Evolutionary conservation across 2,113 vertebrate species (phyloP), one percentile per base, ranked within the genome.

Genomic region (Bos taurus): DNA sequence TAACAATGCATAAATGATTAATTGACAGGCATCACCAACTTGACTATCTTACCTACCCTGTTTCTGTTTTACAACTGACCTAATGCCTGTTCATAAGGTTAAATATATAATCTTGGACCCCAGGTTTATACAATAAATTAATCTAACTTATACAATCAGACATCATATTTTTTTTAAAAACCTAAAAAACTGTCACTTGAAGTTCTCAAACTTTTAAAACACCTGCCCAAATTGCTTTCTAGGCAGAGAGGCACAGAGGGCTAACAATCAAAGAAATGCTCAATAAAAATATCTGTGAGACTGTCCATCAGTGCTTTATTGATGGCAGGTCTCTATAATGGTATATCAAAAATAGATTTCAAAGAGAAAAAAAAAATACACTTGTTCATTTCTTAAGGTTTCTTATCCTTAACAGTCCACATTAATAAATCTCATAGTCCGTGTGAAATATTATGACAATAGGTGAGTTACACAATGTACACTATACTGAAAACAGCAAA

Each of bases 41-140:
- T 97, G 83, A 96, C 36, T 93, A 93, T 94, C 56, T 77, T 81
- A 77, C 30, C 50, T 97, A 83, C 46, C 48, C 11, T 91, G 36
- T 85, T 97, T 91, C 90, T 93, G 91, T 92, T 91, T 80, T 94
- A 84, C 46, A 94, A 83, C 36, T 92, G 83, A 95, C 64, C 50
- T n/a, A 94, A 91, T 85, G 56, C 90, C 83, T 98, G 33, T 95
- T 97, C 62, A 94, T 81, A 82, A 94, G 50, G 88, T 62, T 97
- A 94, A 95, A 97, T 97, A 71, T 97, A 46, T 91, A 74, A 98
- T 60, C 82, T 96, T 97, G 85, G 93, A 93, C 60, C 93, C 93
- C 78, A 95, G 46, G 52, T 97, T 96, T 95, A 90, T 26, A 97
- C 50, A 97, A 95, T 95, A 98, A 97, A 95, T 97, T 97, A 98